phyloP scores from a whole-genome alignment of 1,140 invertebrate species.

The Phymastichus coffea region DNA sequence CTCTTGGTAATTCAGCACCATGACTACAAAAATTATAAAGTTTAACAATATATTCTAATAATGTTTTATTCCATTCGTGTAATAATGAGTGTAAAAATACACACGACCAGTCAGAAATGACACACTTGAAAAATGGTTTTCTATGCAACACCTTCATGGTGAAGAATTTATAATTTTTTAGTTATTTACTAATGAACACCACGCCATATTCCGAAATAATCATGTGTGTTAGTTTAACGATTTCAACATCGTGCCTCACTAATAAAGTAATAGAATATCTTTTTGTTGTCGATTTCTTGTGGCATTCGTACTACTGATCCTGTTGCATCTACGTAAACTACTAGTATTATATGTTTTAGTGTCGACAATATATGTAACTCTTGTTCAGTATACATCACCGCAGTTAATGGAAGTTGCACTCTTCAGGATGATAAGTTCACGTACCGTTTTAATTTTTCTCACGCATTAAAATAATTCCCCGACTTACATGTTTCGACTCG shows the following conservation, averaged over 20 bases:
- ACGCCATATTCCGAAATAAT: slow-evolving; percentile 21
- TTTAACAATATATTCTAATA: slow-evolving; percentile 14
- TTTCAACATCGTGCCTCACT: not conserved
- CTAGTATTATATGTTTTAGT: no score
- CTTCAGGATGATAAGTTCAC: no score
- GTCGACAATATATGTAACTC: no score
- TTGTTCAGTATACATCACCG: no score
- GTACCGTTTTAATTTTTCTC: no score
- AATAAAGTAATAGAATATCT: slow-evolving; percentile 16
- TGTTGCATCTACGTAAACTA: slow-evolving; percentile 26
- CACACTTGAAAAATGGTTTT: slow-evolving; percentile 11
- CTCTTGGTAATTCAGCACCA: not conserved
- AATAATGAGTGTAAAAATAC: slow-evolving; percentile 8
- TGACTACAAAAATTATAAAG: not conserved
- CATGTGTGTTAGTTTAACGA: slow-evolving; percentile 15
- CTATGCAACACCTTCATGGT: not conserved
- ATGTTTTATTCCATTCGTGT: slow-evolving; percentile 14
- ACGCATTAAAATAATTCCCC: no score
- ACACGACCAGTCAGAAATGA: slow-evolving; percentile 22
- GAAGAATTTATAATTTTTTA: slow-evolving; percentile 3
- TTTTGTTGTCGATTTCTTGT: not conserved
- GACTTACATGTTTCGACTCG: no score
- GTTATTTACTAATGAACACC: slow-evolving; percentile 9
- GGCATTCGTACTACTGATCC: slow-evolving; percentile 16
- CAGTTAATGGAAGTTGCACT: no score